These are phyloP conservation scores for Plagiodera versicolora DNA, from an alignment of 2,888 invertebrate genomes.

Conservation along the genomic window DNA sequence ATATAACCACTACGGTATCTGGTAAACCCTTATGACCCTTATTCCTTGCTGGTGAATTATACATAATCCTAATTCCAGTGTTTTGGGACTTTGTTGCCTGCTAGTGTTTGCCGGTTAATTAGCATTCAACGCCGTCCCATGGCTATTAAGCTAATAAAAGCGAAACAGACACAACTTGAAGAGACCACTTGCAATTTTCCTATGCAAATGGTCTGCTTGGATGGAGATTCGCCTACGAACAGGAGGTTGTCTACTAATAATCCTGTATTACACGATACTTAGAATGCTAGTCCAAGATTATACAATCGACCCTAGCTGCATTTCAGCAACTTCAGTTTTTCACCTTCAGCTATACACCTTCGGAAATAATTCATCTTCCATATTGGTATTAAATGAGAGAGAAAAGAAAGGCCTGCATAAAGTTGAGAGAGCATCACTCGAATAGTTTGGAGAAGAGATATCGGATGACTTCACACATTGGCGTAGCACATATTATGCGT, in stretches of 20 bases:
- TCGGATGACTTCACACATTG: too few relatives aligned
- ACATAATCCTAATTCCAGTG: constrained; percentile 26
- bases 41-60: constrained; percentile 25
- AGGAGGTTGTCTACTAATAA: constrained; percentile 21
- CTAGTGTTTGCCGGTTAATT: constrained; percentile 27
- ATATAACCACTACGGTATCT: constrained; percentile 20
- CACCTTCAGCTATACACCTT: too few relatives aligned
- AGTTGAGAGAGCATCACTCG: too few relatives aligned
- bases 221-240: constrained; percentile 5
- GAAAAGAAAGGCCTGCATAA: too few relatives aligned
- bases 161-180: constrained; percentile 27
- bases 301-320: too few relatives aligned
- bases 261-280: constrained; percentile 13
- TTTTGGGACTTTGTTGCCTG: constrained; percentile 24
- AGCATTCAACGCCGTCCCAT: constrained; percentile 32
- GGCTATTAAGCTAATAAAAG: constrained; percentile 35
- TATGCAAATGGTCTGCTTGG: constrained; percentile 16
- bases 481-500: too few relatives aligned
- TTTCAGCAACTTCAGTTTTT: too few relatives aligned
- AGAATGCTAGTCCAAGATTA: constrained; percentile 15
- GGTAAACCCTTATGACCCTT: constrained; percentile 20
- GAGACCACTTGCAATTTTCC: constrained; percentile 21
- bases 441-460: too few relatives aligned
- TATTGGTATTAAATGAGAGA: too few relatives aligned
- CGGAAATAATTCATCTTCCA: too few relatives aligned